Conservation (phyloP, 2,888 invertebrate genomes). For the Anodontia alba region DNA sequence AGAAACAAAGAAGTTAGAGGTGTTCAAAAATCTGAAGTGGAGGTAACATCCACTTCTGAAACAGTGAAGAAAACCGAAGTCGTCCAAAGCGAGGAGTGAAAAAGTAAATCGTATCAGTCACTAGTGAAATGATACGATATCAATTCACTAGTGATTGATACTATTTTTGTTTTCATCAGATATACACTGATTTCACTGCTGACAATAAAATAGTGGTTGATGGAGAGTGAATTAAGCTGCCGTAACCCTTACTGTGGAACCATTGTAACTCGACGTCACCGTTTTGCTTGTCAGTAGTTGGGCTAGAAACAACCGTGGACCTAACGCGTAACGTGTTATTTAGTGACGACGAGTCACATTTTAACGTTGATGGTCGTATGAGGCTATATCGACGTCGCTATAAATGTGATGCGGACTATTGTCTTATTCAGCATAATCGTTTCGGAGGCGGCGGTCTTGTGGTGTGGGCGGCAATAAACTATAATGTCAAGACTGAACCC, state of each 20-base stretch:
- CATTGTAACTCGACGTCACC: background rate
- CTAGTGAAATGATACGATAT: too few species aligned
- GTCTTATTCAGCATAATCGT: constrained; percentile 22
- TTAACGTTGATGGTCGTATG: constrained; percentile 25
- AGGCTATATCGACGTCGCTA: constrained; percentile 29
- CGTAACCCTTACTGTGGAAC: background rate
- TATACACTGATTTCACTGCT: too few species aligned
- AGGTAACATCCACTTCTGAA: too few species aligned
- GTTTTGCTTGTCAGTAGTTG: background rate
- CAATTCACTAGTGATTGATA: too few species aligned
- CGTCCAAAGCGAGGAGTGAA: too few species aligned
- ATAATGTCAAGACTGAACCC: too few species aligned
- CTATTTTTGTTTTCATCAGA: too few species aligned
- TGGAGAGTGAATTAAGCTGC: background rate
- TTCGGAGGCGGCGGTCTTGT: constrained; percentile 24
- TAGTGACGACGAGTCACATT: constrained; percentile 22
- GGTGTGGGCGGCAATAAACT: constrained; percentile 28
- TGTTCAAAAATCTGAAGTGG: too few species aligned
- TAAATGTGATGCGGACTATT: constrained; percentile 32
- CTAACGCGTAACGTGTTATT: background rate
- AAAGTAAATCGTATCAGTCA: too few species aligned
- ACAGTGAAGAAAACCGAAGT: too few species aligned
- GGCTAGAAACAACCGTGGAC: background rate
- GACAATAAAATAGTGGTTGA: too few species aligned
- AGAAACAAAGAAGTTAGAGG: too few species aligned